Evolutionary conservation across 1,140 invertebrate species (phyloP), one percentile per base, ranked within the genome.

Genomic region (Cotesia glomerata): DNA sequence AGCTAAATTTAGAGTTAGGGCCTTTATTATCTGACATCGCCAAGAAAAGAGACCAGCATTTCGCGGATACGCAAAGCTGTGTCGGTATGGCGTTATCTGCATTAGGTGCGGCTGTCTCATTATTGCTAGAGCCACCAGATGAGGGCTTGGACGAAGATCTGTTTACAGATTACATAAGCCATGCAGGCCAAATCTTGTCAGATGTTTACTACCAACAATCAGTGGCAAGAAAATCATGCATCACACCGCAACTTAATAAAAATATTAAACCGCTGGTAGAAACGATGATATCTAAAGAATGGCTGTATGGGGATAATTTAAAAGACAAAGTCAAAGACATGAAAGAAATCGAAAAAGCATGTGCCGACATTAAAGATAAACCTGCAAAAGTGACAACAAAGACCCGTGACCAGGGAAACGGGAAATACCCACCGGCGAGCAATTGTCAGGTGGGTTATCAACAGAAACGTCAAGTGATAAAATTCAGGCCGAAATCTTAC

Each of bases 11-110:
- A 32, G 56, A 59, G 59, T 62, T 70, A n/a, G 45, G 32, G 2
- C 34, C 73, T 0, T 26, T 61, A 18, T 59, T 77, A 61, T 45
- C 74, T 7, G 71, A 71, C 4, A 77, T 77, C 62, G 68, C 62
- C 7, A 73, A 68, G 13, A 76, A 79, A 59, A 52, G 74, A 36
- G 76, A 77, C n/a, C 35, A 76, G 3, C 63, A 79, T 72, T 79
- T 77, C 32, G 5, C 67, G 0, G 35, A 69, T 9, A 77, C 72
- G 0, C 70, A 79, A 54, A 77, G 76, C n/a, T 75, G 70, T 51
- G 52, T 74, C 0, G 77, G 73, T 1, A 69, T 74, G 63, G 72
- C 71, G 1, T 14, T 74, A 32, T 62, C 63, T 26, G 45, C 73
- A 9, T 67, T 74, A 1, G 70, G 66, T 4, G 72, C 70, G 5